phyloP scores from a whole-genome alignment of 1,140 invertebrate genomes.

The Leptinotarsa undecemlineata region DNA sequence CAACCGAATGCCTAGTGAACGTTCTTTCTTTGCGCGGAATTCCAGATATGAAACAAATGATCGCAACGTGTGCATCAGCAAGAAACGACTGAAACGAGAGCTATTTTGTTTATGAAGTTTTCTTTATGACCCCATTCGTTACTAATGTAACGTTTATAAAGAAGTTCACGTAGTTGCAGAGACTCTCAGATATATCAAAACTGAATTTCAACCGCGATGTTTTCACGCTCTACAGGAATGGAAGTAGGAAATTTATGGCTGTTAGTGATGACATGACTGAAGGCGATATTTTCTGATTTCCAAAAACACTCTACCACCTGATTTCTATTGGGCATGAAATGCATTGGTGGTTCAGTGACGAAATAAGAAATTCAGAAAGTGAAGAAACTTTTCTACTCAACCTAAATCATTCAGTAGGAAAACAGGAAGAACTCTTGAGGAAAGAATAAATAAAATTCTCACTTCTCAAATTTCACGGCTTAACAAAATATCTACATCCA shows the following conservation, averaged over 20 bases:
- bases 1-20: not conserved
- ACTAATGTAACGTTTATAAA: not conserved
- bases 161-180: not conserved
- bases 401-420: too few relatives aligned
- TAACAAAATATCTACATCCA: too few relatives aligned
- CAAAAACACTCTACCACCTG: too few relatives aligned
- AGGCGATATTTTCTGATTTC: too few relatives aligned
- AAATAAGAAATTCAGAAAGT: too few relatives aligned
- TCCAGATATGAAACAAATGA: slow-evolving; percentile 6
- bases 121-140: not conserved
- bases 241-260: not conserved
- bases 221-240: not conserved
- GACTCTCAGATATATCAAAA: not conserved
- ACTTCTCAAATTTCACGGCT: too few relatives aligned
- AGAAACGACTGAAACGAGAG: not conserved
- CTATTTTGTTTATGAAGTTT: slow-evolving; percentile 8
- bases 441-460: too few relatives aligned
- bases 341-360: too few relatives aligned
- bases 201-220: not conserved
- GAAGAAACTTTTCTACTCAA: too few relatives aligned
- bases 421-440: too few relatives aligned
- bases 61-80: slow-evolving; percentile 3
- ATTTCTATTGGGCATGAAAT: too few relatives aligned
- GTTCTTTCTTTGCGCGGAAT: not conserved
- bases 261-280: too few relatives aligned